Base-by-base conservation (phyloP, 2,113 vertebrate species). In the Cephalopterus ornatus region DNA sequence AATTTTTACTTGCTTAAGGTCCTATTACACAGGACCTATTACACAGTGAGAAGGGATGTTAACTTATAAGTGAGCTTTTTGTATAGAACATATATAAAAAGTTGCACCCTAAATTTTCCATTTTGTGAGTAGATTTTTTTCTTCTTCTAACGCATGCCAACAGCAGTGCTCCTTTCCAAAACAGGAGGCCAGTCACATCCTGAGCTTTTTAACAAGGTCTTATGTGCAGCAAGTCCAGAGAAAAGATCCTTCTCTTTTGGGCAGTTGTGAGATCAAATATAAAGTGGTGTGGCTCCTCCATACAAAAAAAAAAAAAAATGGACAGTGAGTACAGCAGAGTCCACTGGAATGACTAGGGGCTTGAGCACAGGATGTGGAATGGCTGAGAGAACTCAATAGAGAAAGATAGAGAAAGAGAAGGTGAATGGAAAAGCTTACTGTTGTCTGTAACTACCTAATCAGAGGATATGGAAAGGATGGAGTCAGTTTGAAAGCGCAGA, bases 301-400 rank as follows among this genome's bases (percentile, higher is more conserved):
- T 4, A 14, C 8, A n/a, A 23, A 52, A 76, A 41, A 30, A 63
- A 41, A 30, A 21, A 32, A 15, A 37, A n/a, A n/a, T n/a, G n/a
- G n/a, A n/a, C n/a, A 41, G 39, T 41, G 32, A 81, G 23, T 56
- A 41, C 23, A 47, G 23, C 5, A 47, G 55, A 81, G 12, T 13
- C 5, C 7, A 32, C 3, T 9, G 18, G 18, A n/a, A 52, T 44
- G 21, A 1, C 30, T 52, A 6, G 17, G 7, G 4, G 7, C 8
- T 68, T 42, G 37, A 85, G 32, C 47, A 44, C 9, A 30, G 16
- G 9, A 32, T 2, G 4, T n/a, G 28, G 24, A 50, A 21, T 6
- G 21, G 5, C 21, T 66, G 30, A 52, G 14, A 27, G 7, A 74
- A 44, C 28, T 76, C 59, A 59, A 33, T 18, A 47, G 17, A 6